phyloP scores from a whole-genome alignment of 1,140 invertebrate genomes.

The Pseudomyrmex pallidus region DNA sequence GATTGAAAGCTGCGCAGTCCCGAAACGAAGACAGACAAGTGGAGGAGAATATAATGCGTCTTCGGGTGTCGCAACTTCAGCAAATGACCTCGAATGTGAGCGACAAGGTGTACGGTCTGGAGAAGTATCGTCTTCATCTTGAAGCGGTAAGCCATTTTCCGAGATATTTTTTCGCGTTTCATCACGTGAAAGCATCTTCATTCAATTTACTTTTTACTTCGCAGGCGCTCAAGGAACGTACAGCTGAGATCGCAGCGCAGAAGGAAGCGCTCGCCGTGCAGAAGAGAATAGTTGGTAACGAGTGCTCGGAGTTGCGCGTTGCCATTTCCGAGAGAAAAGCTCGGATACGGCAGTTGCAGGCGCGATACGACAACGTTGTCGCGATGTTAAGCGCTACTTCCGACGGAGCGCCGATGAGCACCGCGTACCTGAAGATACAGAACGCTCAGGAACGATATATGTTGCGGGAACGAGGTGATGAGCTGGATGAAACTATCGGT shows the following conservation, averaged over 20 bases:
- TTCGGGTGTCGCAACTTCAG: conserved; percentile 86
- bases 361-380: conserved; percentile 77
- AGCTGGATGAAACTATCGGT: conserved; percentile 88
- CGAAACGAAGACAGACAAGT: conserved; percentile 86
- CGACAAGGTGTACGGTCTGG: conserved; percentile 86
- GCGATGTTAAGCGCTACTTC: conserved; percentile 82
- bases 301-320: conserved; percentile 86
- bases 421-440: conserved; percentile 89
- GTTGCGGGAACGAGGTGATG: conserved; percentile 89
- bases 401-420: conserved; percentile 86
- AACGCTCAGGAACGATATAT: conserved; percentile 89
- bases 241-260: conserved; percentile 87
- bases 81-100: conserved; percentile 86
- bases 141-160: conserved; percentile 82
- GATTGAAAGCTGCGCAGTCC: conserved; percentile 81
- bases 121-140: conserved; percentile 86
- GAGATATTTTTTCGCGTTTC: background rate
- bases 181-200: background rate
- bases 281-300: conserved; percentile 86
- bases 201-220: background rate
- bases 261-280: conserved; percentile 87
- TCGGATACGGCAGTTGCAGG: conserved; percentile 87
- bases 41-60: conserved; percentile 87
- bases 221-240: conserved; percentile 88
- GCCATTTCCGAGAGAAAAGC: conserved; percentile 86